phyloP scores from a whole-genome alignment of 2,113 vertebrate genomes.

The Xiphophorus couchianus region DNA sequence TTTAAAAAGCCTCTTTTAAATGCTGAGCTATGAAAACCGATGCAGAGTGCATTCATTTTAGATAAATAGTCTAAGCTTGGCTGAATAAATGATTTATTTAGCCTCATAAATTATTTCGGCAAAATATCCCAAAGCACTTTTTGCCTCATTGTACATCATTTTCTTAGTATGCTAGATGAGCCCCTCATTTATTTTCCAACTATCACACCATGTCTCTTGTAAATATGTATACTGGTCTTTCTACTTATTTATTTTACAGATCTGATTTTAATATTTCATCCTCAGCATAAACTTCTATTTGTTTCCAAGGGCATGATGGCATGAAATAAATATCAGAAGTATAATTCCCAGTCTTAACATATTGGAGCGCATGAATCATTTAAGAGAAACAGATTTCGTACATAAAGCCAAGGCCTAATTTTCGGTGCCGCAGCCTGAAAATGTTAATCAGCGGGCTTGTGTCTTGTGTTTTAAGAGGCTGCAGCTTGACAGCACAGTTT shows the following conservation, averaged over 20 bases:
- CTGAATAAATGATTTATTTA: conserved; percentile 81
- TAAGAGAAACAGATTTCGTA: conserved; percentile 73
- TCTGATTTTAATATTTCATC: conserved; percentile 83
- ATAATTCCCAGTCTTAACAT: conserved; percentile 77
- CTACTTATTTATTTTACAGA: conserved; percentile 84
- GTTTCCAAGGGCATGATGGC: conserved; percentile 77
- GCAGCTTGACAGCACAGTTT: conserved; percentile 67
- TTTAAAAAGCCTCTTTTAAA: conserved; percentile 67
- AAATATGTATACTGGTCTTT: conserved; percentile 83
- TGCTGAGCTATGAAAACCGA: conserved; percentile 75
- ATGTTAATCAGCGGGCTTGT: conserved; percentile 66
- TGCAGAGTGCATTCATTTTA: conserved; percentile 78
- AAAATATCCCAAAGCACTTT: conserved; percentile 83
- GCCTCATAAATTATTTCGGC: conserved; percentile 82
- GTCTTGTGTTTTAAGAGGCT: conserved; percentile 52
- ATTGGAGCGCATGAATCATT: conserved; percentile 77
- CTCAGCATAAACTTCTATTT: conserved; percentile 80
- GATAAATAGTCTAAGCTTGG: conserved; percentile 80
- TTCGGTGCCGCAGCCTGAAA: conserved; percentile 57
- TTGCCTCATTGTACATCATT: conserved; percentile 82
- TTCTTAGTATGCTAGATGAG: conserved; percentile 76
- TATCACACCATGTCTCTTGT: conserved; percentile 82
- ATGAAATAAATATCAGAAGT: conserved; percentile 79
- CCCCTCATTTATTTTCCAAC: conserved; percentile 82
- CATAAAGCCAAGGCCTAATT: conserved; percentile 76